Evolutionary conservation across 2,113 vertebrate genomes (phyloP).

Genomic region (Proterorhinus semilunaris): DNA sequence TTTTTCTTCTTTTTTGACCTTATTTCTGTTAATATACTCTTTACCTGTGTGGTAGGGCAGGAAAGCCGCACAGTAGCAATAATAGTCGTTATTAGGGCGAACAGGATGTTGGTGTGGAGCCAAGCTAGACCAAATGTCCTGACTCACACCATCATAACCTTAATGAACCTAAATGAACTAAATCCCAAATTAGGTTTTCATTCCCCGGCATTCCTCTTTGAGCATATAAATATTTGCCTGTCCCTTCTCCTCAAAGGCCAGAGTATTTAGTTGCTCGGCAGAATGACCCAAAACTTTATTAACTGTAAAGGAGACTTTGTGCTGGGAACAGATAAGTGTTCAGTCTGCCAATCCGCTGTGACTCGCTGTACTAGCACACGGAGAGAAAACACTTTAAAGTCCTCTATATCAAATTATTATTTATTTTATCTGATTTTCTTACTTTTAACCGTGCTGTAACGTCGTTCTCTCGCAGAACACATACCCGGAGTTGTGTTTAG

Average conservation of each 20-base stretch:
- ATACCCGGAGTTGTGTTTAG: too few relatives aligned
- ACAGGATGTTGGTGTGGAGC: slow-evolving; percentile 61
- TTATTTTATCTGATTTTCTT: too few relatives aligned
- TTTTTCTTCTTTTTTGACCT: slow-evolving; percentile 64
- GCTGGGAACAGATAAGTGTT: slow-evolving; percentile 28
- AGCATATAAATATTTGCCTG: slow-evolving; percentile 70
- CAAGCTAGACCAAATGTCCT: slow-evolving; percentile 41
- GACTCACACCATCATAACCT: slow-evolving; percentile 45
- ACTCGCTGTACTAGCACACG: slow-evolving; percentile 9
- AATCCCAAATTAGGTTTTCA: slow-evolving; percentile 44
- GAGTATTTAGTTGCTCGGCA: slow-evolving; percentile 63
- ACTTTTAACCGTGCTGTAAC: too few relatives aligned
- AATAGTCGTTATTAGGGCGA: slow-evolving; percentile 46
- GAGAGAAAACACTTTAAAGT: too few relatives aligned
- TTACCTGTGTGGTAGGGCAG: slow-evolving; percentile 47
- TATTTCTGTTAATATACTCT: slow-evolving; percentile 58
- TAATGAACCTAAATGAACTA: slow-evolving; percentile 51
- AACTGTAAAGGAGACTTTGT: slow-evolving; percentile 51
- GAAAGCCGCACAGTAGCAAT: slow-evolving; percentile 28
- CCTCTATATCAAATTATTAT: too few relatives aligned
- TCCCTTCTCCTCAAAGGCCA: slow-evolving; percentile 42
- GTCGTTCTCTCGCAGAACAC: too few relatives aligned
- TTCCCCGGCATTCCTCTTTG: slow-evolving; percentile 47
- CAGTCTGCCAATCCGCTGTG: slow-evolving; percentile 25
- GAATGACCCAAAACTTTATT: slow-evolving; percentile 60